Conservation (phyloP, 2,113 vertebrate species). For the Periophthalmus modestus region DNA sequence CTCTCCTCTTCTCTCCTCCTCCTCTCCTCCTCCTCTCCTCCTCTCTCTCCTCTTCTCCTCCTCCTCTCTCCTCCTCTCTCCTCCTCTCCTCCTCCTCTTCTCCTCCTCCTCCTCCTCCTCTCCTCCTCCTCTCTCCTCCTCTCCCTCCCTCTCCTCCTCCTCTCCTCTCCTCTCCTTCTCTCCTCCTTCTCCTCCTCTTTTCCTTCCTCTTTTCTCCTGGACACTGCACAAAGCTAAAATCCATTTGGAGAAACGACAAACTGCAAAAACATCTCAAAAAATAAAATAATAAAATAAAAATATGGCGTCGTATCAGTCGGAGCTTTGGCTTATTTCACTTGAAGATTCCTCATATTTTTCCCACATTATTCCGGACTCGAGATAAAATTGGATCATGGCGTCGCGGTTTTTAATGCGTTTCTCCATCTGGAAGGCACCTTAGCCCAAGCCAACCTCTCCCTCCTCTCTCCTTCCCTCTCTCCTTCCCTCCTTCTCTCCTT, state of each 20-base stretch:
- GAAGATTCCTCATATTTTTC: constrained; percentile 45
- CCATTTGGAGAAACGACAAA: background rate
- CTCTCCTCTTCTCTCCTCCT: background rate
- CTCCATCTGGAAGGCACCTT: constrained; percentile 66
- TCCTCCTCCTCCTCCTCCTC: no score
- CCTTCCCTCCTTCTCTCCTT: no score
- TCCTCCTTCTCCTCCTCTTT: background rate
- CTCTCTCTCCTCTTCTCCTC: background rate
- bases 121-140: no score
- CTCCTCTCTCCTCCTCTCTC: no score
- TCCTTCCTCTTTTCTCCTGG: constrained; percentile 3
- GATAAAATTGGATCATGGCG: constrained; percentile 67
- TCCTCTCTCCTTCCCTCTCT: background rate
- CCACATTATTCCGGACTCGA: constrained; percentile 47
- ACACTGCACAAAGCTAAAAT: no score
- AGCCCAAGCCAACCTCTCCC: constrained; percentile 6
- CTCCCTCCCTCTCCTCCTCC: no score
- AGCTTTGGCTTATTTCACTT: constrained; percentile 69
- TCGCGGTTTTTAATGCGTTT: constrained; percentile 47
- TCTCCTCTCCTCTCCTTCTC: no score
- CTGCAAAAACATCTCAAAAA: constrained; percentile 20
- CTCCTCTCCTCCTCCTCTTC: no score
- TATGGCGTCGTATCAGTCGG: constrained; percentile 49
- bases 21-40: background rate
- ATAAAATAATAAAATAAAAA: constrained; percentile 11